phyloP scores from a whole-genome alignment of 2,797 vertebrate species.

The Intellagama lesueurii region DNA sequence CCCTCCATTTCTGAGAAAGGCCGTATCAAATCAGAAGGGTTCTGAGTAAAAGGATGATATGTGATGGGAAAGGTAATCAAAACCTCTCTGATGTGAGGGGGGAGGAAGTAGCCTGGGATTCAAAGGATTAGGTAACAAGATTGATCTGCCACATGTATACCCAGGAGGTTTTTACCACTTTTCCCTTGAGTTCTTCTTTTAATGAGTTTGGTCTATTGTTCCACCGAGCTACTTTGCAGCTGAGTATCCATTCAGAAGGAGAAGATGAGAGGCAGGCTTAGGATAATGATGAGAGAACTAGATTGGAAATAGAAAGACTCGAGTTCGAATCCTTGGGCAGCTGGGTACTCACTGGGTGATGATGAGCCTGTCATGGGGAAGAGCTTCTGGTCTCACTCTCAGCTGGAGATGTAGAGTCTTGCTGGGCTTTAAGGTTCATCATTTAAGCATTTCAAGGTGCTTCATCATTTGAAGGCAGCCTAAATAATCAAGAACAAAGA shows the following conservation, averaged over 20 bases:
- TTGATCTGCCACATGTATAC: background rate
- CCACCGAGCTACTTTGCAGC: slow-evolving; percentile 12
- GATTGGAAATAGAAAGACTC: too few relatives aligned
- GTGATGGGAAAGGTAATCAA: slow-evolving; percentile 22
- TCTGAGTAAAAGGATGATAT: slow-evolving; percentile 11
- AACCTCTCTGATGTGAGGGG: background rate
- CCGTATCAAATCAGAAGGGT: background rate
- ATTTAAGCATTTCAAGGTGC: too few relatives aligned
- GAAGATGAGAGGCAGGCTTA: background rate
- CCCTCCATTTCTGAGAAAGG: background rate
- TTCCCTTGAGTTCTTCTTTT: background rate
- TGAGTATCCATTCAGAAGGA: background rate
- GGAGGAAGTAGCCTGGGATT: rapidly evolving
- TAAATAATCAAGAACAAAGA: too few relatives aligned
- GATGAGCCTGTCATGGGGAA: too few relatives aligned
- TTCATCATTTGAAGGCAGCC: too few relatives aligned
- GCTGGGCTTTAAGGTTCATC: too few relatives aligned
- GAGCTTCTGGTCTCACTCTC: too few relatives aligned
- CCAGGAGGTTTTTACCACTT: slow-evolving; percentile 24
- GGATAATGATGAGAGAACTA: too few relatives aligned
- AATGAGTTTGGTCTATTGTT: background rate
- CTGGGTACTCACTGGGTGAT: too few relatives aligned
- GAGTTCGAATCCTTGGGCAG: too few relatives aligned
- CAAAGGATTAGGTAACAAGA: slow-evolving; percentile 5
- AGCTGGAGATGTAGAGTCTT: too few relatives aligned